Conservation (phyloP, 1,140 invertebrate species). For the Sitodiplosis mosellana region DNA sequence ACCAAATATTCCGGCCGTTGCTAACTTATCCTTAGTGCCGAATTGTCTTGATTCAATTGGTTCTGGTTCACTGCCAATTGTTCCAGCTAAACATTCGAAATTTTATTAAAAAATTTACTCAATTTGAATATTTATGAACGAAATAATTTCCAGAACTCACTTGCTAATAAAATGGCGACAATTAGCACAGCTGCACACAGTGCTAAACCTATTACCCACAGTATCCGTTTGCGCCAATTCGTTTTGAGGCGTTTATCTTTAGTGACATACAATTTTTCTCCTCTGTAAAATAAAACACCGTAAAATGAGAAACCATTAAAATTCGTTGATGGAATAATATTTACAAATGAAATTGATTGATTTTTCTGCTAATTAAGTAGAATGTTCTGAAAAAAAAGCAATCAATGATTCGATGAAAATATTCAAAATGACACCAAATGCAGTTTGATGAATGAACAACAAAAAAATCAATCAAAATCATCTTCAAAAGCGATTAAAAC, state of each 20-base stretch:
- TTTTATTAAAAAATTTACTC: background rate
- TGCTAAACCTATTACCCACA: constrained; percentile 40
- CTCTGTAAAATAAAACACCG: constrained; percentile 35
- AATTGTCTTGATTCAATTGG: constrained; percentile 17
- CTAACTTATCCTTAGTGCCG: constrained; percentile 8
- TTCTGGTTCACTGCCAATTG: constrained; percentile 30
- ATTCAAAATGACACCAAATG: too few relatives aligned
- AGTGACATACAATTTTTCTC: constrained; percentile 62
- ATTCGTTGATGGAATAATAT: too few relatives aligned
- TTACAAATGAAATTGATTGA: too few relatives aligned
- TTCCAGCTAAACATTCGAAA: constrained; percentile 27
- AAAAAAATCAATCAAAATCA: too few relatives aligned
- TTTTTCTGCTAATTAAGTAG: too few relatives aligned
- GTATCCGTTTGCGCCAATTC: constrained; percentile 42
- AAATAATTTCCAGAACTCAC: constrained; percentile 24
- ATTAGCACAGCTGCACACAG: constrained; percentile 41
- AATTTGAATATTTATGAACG: background rate
- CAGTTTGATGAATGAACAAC: too few relatives aligned
- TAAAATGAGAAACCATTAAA: background rate
- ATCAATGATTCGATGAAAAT: too few relatives aligned
- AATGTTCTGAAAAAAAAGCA: too few relatives aligned
- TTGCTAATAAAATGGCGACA: constrained; percentile 48
- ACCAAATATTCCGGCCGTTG: constrained; percentile 11
- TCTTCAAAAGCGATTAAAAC: too few relatives aligned
- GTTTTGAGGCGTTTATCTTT: constrained; percentile 53